These are phyloP conservation scores for Papilio xuthus DNA, from an alignment of 1,140 invertebrate species.

Conservation along the genomic window DNA sequence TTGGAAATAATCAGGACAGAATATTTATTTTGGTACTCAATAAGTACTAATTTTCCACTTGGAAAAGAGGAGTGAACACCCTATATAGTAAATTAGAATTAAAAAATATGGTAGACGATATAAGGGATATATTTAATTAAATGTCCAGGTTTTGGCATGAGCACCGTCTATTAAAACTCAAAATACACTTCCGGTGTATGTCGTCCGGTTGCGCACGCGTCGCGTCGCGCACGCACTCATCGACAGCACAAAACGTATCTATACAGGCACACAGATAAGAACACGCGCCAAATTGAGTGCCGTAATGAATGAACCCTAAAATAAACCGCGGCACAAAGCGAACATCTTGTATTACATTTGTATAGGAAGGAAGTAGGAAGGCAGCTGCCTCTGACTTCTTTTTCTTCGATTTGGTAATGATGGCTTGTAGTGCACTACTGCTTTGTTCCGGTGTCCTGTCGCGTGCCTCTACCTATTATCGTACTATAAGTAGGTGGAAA, in stretches of 20 bases:
- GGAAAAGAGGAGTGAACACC: neutral
- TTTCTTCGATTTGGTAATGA: constrained; percentile 75
- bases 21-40: no score
- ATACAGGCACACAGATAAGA: constrained; percentile 68
- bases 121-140: constrained; percentile 22
- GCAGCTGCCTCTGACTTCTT: constrained; percentile 74
- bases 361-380: constrained; percentile 77
- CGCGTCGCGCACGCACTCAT: constrained; percentile 51
- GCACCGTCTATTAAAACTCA: constrained; percentile 18
- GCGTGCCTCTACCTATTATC: constrained; percentile 72
- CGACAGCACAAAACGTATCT: constrained; percentile 44
- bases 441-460: constrained; percentile 74
- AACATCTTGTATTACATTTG: constrained; percentile 79
- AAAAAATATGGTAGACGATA: neutral
- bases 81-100: neutral
- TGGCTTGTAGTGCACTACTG: constrained; percentile 75
- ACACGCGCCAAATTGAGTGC: constrained; percentile 76
- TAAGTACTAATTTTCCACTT: no score
- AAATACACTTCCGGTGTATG: constrained; percentile 22
- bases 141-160: constrained; percentile 22
- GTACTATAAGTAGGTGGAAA: constrained; percentile 74
- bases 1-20: no score
- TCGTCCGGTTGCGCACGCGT: constrained; percentile 50
- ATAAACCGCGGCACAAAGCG: constrained; percentile 70
- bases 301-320: constrained; percentile 77